A percentile compares a stretch with the other conserved stretches of the same genome.
phyloP scores from a whole-genome alignment of 2,797 vertebrate genomes.

The Calcarius lapponicus region DNA sequence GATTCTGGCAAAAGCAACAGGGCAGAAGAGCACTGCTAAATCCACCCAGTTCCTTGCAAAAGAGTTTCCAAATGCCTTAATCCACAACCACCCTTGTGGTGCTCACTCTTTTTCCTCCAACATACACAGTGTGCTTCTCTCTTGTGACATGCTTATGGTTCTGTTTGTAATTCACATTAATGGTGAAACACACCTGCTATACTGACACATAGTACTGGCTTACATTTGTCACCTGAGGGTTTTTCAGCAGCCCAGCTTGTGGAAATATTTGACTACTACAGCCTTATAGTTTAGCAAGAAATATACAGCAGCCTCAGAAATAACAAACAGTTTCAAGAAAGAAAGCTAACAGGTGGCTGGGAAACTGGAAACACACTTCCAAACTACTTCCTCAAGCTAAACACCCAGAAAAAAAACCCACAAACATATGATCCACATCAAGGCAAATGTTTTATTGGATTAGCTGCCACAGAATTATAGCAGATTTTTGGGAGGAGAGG shows the following conservation, averaged over 20 bases:
- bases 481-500: neutral
- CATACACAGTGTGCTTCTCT: neutral
- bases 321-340: neutral
- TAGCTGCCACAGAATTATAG: neutral
- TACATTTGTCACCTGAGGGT: neutral
- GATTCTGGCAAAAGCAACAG: neutral
- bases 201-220: neutral
- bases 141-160: neutral
- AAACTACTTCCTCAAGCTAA: neutral
- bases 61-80: neutral
- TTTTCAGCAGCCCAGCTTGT: neutral
- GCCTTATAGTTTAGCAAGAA: neutral
- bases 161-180: neutral
- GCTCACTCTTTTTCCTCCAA: neutral
- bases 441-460: neutral
- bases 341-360: neutral
- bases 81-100: neutral
- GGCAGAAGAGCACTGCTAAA: neutral
- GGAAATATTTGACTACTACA: neutral
- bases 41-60: neutral
- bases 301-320: neutral
- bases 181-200: neutral
- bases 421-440: neutral
- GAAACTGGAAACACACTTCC: neutral
- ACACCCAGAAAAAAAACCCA: neutral